These are phyloP conservation scores for Capra hircus DNA, from an alignment of 2,113 vertebrate species.

Conservation along the genomic window DNA sequence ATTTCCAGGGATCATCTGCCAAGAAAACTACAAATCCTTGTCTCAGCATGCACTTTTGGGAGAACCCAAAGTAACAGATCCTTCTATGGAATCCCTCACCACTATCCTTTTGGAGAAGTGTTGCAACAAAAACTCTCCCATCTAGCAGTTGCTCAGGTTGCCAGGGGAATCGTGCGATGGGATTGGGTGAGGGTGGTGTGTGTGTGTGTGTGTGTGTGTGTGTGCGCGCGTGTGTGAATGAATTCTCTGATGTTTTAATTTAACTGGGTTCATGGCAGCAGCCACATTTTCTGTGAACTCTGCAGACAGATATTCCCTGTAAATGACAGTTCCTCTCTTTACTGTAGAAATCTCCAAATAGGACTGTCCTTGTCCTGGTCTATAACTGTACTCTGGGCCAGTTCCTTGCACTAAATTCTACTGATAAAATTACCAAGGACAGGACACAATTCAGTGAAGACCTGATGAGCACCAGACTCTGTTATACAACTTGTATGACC, in stretches of 20 bases:
- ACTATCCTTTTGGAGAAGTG: neutral
- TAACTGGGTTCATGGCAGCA: neutral
- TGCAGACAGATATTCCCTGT: neutral
- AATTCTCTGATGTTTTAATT: neutral
- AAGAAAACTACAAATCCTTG: neutral
- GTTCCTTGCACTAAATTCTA: neutral
- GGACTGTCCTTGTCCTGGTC: neutral
- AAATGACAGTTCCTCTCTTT: neutral
- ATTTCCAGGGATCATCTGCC: neutral
- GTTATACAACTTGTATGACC: neutral
- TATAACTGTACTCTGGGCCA: neutral
- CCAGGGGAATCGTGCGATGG: neutral
- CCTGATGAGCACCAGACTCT: neutral
- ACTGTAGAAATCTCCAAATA: neutral
- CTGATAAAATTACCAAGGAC: neutral
- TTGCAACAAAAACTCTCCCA: neutral
- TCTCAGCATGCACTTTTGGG: neutral
- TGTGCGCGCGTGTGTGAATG: neutral
- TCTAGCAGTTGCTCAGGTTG: neutral
- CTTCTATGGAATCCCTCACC: neutral
- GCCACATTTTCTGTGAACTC: neutral
- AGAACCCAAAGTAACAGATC: neutral
- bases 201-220: too few relatives aligned
- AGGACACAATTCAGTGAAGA: neutral
- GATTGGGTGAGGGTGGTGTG: too few relatives aligned